Percentiles rank a stretch among this genome's conserved stretches.
Conservation (phyloP, 2,797 vertebrate species). For the Aratinga solstitialis region DNA sequence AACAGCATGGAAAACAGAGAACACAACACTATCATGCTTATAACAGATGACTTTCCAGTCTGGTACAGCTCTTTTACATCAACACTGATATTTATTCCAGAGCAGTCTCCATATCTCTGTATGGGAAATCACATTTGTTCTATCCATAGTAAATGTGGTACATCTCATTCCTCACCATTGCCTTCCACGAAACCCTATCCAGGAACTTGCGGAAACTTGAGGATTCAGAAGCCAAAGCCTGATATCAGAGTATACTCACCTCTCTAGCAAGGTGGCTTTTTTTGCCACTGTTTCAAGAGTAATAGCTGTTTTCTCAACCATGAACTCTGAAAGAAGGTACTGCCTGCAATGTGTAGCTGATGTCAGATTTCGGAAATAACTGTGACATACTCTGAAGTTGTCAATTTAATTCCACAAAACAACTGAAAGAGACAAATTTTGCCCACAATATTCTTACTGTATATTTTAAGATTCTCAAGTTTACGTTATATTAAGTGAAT, state of each 20-base stretch:
- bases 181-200: neutral
- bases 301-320: constrained; percentile 19
- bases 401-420: neutral
- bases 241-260: neutral
- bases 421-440: neutral
- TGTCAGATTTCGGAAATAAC: neutral
- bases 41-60: neutral
- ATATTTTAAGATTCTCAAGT: neutral
- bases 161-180: neutral
- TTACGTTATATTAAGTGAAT: neutral
- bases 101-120: neutral
- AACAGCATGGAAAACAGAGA: neutral
- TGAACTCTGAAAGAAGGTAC: neutral
- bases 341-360: neutral
- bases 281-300: neutral
- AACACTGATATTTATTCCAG: neutral
- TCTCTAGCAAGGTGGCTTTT: neutral
- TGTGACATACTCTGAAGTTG: neutral
- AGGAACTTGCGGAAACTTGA: neutral
- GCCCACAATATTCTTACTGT: neutral
- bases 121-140: neutral
- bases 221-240: neutral
- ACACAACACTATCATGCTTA: neutral
- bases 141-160: neutral
- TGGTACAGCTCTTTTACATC: neutral